Base-by-base conservation (phyloP, 2,113 vertebrate species). In the Strigops habroptila region DNA sequence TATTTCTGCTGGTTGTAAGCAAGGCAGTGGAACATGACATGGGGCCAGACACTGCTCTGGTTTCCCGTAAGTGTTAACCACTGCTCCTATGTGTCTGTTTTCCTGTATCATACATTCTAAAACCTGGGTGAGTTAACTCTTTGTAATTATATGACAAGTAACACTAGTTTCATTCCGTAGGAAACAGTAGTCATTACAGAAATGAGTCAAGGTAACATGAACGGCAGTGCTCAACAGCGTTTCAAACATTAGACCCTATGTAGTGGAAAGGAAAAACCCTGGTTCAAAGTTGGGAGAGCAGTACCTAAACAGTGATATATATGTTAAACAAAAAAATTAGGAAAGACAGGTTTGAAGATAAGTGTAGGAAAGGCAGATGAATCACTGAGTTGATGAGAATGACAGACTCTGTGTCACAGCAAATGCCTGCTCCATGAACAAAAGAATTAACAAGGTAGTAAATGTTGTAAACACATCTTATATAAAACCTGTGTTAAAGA, bases 301-400 rank as follows among this genome's bases (percentile, higher is more conserved):
- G 21, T 82, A 90, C 46, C 52, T 85, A 30, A 91, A 73, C 69
- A 73, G 49, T 59, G 77, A 53, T 57, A 94, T 81, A 53, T 57
- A 94, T 81, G 35, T 22, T 70, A 60, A 93, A 92, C 59, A 95
- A 91, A 89, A 89, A 85, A 81, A 82, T 76, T n/a, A 90, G 60
- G 88, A 41, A 67, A 78, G 74, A 81, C 25, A 71, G 13, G 15
- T 86, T 89, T 74, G 74, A 86, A 93, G 78, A n/a, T 46, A 77
- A 92, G 57, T 89, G 82, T 88, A 90, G 92, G 73, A 93, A 93
- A 95, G 92, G 85, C 82, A 69, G 55, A 91, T 96, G 91, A 94
- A 82, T 88, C 64, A 88, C 67, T 0, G 12, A 69, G 37, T 86
- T 91, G 73, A 69, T 85, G 53, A 65, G 88, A 77, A 82, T 91